Conservation (phyloP, 1,140 invertebrate genomes). For the Philaenus spumarius region DNA sequence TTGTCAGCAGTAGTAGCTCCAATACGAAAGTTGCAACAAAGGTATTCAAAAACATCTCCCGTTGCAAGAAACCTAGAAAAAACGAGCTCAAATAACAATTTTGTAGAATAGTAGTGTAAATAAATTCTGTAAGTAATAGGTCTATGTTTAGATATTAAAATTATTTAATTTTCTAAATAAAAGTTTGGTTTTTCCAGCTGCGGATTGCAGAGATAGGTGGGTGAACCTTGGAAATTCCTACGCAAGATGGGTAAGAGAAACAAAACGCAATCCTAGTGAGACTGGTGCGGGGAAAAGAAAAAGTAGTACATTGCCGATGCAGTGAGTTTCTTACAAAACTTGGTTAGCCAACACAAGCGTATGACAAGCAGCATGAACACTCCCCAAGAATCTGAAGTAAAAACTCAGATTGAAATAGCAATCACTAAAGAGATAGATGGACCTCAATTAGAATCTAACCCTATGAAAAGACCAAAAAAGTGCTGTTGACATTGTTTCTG, state of each 20-base stretch:
- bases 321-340: too few species aligned
- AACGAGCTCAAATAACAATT: too few species aligned
- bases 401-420: too few species aligned
- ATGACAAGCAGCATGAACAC: not conserved
- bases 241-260: slow-evolving; percentile 4
- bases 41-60: slow-evolving; percentile 7
- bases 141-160: too few species aligned
- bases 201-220: slow-evolving; percentile 8
- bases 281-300: slow-evolving; percentile 4
- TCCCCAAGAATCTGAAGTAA: too few species aligned
- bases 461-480: too few species aligned
- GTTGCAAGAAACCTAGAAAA: slow-evolving; percentile 16
- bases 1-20: slow-evolving; percentile 11
- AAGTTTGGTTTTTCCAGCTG: slow-evolving; percentile 8
- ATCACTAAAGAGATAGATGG: too few species aligned
- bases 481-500: too few species aligned
- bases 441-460: too few species aligned
- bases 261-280: slow-evolving; percentile 9
- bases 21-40: slow-evolving; percentile 14
- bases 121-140: too few species aligned
- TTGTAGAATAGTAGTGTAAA: too few species aligned
- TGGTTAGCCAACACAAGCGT: slow-evolving; percentile 2
- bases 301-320: slow-evolving; percentile 13
- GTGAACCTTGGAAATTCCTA: slow-evolving; percentile 2
- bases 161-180: too few species aligned